Conservation (phyloP, 2,797 vertebrate genomes). For the Ambastaia sidthimunki region DNA sequence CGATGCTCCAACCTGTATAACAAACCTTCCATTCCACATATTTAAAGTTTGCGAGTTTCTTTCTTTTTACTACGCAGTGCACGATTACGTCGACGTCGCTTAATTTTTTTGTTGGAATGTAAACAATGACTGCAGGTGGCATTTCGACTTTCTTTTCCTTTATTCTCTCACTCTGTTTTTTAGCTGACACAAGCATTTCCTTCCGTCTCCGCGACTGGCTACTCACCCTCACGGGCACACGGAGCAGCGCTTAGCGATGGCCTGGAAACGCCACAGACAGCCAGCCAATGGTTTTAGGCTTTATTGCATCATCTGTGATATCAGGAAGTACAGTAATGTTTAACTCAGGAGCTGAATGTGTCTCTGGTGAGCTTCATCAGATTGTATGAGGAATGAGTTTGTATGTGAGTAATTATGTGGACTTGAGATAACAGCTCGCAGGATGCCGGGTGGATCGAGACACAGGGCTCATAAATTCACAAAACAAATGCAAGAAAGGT, state of each 20-base stretch:
- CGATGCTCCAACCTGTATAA: too few relatives aligned
- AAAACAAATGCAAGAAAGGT: neutral
- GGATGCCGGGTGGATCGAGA: neutral
- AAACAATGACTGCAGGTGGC: constrained; percentile 20
- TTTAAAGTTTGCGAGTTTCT: neutral
- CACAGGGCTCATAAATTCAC: neutral
- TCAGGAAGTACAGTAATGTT: constrained; percentile 22
- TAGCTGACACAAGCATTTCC: constrained; percentile 67
- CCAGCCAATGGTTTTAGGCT: constrained; percentile 3
- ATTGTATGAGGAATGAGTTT: neutral
- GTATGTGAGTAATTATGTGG: neutral
- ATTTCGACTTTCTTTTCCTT: constrained; percentile 15
- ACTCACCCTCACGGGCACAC: constrained; percentile 36
- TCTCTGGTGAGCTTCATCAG: neutral
- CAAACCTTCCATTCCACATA: too few relatives aligned
- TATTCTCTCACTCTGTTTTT: constrained; percentile 45
- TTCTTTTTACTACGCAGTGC: neutral
- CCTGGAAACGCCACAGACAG: constrained; percentile 8
- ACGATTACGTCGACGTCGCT: neutral
- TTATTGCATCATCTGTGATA: constrained; percentile 43
- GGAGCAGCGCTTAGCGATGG: constrained; percentile 12
- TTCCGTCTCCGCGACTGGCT: constrained; percentile 15
- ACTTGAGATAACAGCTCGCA: neutral
- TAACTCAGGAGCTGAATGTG: neutral
- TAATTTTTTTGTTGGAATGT: neutral